Percentiles rank a stretch among this genome's conserved stretches.
Conservation (phyloP, 2,113 vertebrate genomes). For the Gambusia holbrooki region DNA sequence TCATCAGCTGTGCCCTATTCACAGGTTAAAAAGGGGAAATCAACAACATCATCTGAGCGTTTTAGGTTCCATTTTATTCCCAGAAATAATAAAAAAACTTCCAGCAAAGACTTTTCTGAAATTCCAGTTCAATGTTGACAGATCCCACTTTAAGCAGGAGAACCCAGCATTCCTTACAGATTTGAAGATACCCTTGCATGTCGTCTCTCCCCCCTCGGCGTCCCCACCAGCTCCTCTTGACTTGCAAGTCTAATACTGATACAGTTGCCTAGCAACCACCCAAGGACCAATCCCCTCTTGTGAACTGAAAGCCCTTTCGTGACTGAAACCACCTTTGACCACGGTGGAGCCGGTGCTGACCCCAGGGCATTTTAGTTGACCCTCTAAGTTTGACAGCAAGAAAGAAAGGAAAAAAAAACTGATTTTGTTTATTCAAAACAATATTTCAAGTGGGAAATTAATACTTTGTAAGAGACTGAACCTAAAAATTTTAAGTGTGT, state of each 20-base stretch:
- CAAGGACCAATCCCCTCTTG: constrained; percentile 54
- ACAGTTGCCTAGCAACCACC: constrained; percentile 81
- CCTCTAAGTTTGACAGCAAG: constrained; percentile 16
- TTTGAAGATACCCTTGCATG: constrained; percentile 38
- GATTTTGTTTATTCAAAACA: constrained; percentile 25
- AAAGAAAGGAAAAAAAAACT: not conserved
- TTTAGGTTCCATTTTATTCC: not conserved
- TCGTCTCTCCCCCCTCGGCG: constrained; percentile 33
- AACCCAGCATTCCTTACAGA: constrained; percentile 23
- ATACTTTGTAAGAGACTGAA: not conserved
- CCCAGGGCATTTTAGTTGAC: constrained; percentile 8
- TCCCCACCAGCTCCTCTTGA: constrained; percentile 45
- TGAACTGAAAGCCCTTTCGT: constrained; percentile 64
- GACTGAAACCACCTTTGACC: constrained; percentile 58
- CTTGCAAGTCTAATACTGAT: constrained; percentile 62
- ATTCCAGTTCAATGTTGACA: constrained; percentile 3
- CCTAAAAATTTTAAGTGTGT: not conserved
- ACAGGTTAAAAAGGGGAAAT: not conserved
- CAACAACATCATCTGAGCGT: not conserved
- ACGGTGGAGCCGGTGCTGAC: constrained; percentile 19
- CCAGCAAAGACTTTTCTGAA: not conserved
- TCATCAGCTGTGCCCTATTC: not conserved
- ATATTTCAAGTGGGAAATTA: not conserved
- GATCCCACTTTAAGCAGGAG: not conserved
- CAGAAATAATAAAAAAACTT: constrained; percentile 17